phyloP scores from a whole-genome alignment of 2,797 vertebrate genomes.

The Brachyalestes nurse region DNA sequence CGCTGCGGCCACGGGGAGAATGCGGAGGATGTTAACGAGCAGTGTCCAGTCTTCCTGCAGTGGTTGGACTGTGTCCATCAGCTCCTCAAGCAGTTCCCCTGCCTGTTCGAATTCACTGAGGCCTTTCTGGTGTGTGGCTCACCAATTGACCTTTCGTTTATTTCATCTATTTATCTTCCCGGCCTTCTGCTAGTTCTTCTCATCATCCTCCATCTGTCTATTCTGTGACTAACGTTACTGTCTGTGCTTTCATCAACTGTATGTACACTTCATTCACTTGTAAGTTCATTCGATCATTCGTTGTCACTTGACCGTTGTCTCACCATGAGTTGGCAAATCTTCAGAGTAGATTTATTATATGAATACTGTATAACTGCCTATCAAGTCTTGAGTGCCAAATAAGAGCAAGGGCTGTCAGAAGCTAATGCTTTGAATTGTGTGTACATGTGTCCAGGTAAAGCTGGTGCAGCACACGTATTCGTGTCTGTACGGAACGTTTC shows the following conservation, averaged over 20 bases:
- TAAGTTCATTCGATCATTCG: neutral
- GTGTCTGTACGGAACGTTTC: conserved; percentile 96
- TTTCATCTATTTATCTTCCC: neutral
- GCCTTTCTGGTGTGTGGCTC: conserved; percentile 89
- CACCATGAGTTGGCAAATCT: neutral
- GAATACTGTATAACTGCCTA: neutral
- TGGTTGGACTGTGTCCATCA: conserved; percentile 98
- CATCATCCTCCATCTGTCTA: neutral
- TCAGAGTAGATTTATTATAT: neutral
- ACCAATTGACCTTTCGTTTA: neutral
- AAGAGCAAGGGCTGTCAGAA: neutral
- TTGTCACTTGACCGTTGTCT: neutral
- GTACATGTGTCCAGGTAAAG: conserved; percentile 84
- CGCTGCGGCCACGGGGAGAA: conserved; percentile 98
- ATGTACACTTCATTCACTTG: neutral
- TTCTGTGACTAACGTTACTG: neutral
- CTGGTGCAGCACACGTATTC: conserved; percentile 98
- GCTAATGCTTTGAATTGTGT: neutral
- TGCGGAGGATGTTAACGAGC: conserved; percentile 92
- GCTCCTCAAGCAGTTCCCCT: conserved; percentile 97
- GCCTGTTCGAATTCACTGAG: conserved; percentile 97
- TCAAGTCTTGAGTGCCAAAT: neutral
- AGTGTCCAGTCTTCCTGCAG: conserved; percentile 98
- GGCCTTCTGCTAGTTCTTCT: neutral
- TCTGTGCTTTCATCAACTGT: neutral